Conservation (phyloP, 2,797 vertebrate species). For the Squalus acanthias region DNA sequence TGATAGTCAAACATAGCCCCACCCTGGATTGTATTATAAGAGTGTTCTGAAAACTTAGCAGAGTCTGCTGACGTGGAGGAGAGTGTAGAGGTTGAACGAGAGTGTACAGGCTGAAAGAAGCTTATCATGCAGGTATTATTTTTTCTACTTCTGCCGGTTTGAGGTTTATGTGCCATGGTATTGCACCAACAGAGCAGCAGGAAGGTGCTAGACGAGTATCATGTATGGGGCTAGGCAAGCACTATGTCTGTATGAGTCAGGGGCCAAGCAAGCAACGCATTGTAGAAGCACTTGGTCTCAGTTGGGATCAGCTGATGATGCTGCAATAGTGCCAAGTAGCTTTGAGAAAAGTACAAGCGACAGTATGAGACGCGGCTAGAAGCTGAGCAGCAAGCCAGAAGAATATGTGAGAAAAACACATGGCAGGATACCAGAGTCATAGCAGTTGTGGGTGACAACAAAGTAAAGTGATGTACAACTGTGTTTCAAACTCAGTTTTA, state of each 20-base stretch:
- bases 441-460: neutral
- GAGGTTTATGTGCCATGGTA: neutral
- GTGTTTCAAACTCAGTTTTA: neutral
- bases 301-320: neutral
- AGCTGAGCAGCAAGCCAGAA: neutral
- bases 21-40: neutral
- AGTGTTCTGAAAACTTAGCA: neutral
- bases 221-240: neutral
- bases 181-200: neutral
- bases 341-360: neutral
- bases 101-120: neutral
- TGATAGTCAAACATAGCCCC: neutral
- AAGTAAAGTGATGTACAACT: neutral
- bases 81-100: too few species aligned
- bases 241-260: too few species aligned
- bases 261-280: neutral
- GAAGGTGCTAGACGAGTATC: neutral
- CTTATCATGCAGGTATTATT: neutral
- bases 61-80: neutral
- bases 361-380: neutral
- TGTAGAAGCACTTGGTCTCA: neutral
- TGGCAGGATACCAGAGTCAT: neutral
- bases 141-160: neutral
- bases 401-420: too few species aligned
- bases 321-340: neutral